Evolutionary conservation across 2,888 invertebrate species (phyloP), one percentile per base, ranked within the genome.

Genomic region (Phalera bucephala): DNA sequence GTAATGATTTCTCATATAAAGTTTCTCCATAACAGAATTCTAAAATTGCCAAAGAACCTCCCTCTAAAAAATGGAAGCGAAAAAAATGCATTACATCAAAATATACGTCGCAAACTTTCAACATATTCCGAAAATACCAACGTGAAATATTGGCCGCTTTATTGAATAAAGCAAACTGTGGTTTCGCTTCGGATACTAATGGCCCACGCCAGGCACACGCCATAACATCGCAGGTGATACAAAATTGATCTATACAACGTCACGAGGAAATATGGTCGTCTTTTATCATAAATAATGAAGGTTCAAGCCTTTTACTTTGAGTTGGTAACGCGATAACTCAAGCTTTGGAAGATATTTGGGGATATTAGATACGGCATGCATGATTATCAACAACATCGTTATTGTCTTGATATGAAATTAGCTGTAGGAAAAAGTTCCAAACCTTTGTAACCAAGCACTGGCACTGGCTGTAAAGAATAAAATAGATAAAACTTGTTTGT

Each of bases 271-370:
- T 64, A 69, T 71, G 48, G 47, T 34, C 32, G 46, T 53, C 45
- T 52, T 70, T 53, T 52, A 60, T 70, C 67, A 69, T 59, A 60
- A 43, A 58, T 62, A 62, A 60, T 52, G 59, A 57, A 48, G 45
- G 45, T 44, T 36, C 23, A 40, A 27, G 29, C 41, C 45, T 40
- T 42, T 44, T 43, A 29, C 29, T 29, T 19, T 6, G 19, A 17
- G 19, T 38, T 14, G 33, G 50, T 51, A 63, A 54, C 33, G 36
- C 6, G 38, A 47, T 38, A 33, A n/a, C 12, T 34, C 17, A 8
- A 27, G 8, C 37, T 14, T 28, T 28, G 29, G 29, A 31, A 7
- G 11, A n/a, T 29, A 22, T 19, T 26, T 9, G 40, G 36, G 17
- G 31, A 29, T 42, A 34, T 48, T 61, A 28, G 49, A n/a, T n/a